Base-by-base conservation (phyloP, 2,797 vertebrate genomes). In the Melanotaenia parkinsoni region DNA sequence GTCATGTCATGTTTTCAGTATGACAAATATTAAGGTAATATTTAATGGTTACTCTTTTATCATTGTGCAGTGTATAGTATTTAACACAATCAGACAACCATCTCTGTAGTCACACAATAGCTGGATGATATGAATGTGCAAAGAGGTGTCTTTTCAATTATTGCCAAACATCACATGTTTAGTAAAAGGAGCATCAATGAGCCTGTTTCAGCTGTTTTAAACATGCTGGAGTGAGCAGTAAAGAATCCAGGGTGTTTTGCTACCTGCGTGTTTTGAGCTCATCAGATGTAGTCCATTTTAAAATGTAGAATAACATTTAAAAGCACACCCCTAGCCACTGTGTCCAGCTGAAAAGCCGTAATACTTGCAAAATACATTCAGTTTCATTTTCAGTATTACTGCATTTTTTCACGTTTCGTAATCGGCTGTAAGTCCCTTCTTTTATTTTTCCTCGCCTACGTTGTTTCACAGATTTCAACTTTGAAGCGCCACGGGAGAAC, bases 401-500 rank as follows among this genome's bases (percentile, higher is more conserved):
- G 1, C 61, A 6, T 66, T 61, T 9, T 9, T 43, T 58, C 16
- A 8, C 67, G 58, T 43, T 70, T 54, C 63, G 58, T 56, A 12
- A 24, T 47, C 33, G 37, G 24, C 47, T 79, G 61, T 64, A 40
- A 56, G 50, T 43, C 0, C 40, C 28, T 5, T 1, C 3, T 35
- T 69, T 38, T 58, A 18, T 38, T 64, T 58, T n/a, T 70, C 76
- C 68, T 51, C 16, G 35, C 3, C 45, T 26, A 4, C 60, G 84
- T 76, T 81, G 54, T 77, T 91, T 83, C 63, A 30, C 91, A 99
- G 98, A 97, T 96, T 50, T 94, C 93, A 16, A 95, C 95, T 57
- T 58, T 98, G 91, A 95, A 95, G 72, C 93, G 97, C 2, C 96
- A 97, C 74, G 96, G 95, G 63, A 95, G 96, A 60, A 97, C 97